These are phyloP conservation scores for Drosophila testacea DNA, from an alignment of 2,888 invertebrate genomes.

Conservation along the genomic window DNA sequence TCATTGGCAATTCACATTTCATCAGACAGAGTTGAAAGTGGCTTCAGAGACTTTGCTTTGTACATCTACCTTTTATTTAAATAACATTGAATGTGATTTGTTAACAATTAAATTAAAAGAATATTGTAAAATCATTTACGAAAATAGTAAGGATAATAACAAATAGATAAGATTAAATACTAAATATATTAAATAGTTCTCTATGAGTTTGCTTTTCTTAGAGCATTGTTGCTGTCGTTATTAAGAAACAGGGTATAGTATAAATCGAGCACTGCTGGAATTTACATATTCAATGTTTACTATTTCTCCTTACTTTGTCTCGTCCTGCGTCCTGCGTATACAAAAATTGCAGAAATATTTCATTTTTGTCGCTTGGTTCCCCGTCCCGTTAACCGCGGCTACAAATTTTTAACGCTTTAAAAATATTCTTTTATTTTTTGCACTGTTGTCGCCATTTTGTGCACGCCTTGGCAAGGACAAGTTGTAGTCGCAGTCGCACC, in stretches of 20 bases:
- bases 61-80: neutral
- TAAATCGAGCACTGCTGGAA: neutral
- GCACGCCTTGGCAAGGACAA: slow-evolving; percentile 51
- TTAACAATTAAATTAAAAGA: neutral
- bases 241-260: slow-evolving; percentile 24
- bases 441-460: slow-evolving; percentile 68
- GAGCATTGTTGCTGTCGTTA: too few species aligned
- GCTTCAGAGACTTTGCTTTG: neutral
- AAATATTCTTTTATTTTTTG: slow-evolving; percentile 46
- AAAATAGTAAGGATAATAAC: neutral
- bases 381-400: slow-evolving; percentile 44
- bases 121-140: neutral
- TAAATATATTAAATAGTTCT: too few species aligned
- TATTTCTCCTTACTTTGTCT: slow-evolving; percentile 17
- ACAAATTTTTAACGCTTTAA: slow-evolving; percentile 69
- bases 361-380: slow-evolving; percentile 44
- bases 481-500: slow-evolving; percentile 26
- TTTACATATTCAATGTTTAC: slow-evolving; percentile 17
- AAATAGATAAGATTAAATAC: neutral
- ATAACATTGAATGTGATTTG: neutral
- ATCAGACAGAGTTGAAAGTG: too few species aligned
- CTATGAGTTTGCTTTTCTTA: too few species aligned
- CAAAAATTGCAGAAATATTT: slow-evolving; percentile 57
- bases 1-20: too few species aligned
- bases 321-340: slow-evolving; percentile 26